Percentiles rank a stretch among this genome's conserved stretches.
phyloP scores from a whole-genome alignment of 2,113 vertebrate species.

The Xiphophorus couchianus region DNA sequence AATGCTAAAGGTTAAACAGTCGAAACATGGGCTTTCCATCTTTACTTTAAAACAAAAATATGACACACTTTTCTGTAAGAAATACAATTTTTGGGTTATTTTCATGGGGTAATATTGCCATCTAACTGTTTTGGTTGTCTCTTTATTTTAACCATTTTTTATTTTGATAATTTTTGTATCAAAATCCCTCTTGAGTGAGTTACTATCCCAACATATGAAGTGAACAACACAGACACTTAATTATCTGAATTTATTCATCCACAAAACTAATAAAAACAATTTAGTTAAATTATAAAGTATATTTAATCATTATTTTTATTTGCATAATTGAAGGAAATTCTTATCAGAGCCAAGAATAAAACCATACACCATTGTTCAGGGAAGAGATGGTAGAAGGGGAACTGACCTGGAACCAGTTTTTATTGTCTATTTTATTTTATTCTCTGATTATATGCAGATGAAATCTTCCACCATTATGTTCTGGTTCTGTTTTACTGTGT shows the following conservation, averaged over 20 bases:
- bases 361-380: neutral
- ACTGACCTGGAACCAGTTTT: neutral
- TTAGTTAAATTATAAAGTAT: neutral
- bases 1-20: no score
- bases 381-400: neutral
- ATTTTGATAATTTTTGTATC: no score
- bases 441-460: slow-evolving; percentile 26
- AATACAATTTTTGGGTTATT: no score
- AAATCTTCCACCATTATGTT: slow-evolving; percentile 17
- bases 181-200: no score
- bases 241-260: neutral
- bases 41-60: no score
- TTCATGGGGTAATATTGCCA: no score
- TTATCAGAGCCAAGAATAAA: neutral
- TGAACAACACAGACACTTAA: no score
- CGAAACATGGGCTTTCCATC: no score
- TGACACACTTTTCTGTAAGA: no score
- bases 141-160: no score
- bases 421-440: slow-evolving; percentile 2
- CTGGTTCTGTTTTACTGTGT: slow-evolving; percentile 18
- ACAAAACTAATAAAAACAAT: neutral
- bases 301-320: neutral
- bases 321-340: neutral
- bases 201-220: no score
- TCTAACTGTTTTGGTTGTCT: no score